Conservation (phyloP, 2,888 invertebrate genomes). For the Entomobrya multifasciata region DNA sequence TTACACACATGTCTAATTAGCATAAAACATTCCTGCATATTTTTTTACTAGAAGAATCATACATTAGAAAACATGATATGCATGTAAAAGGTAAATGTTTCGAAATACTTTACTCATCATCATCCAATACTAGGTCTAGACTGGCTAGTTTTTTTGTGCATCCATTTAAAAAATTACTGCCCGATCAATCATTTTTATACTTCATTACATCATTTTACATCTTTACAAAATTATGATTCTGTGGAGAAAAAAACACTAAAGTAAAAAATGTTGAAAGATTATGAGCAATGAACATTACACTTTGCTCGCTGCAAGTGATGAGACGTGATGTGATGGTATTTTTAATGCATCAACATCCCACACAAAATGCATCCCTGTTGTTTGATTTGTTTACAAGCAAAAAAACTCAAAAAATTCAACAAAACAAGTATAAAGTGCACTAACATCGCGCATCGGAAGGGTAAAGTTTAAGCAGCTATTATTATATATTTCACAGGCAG, state of each 20-base stretch:
- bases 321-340: background rate
- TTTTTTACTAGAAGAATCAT: background rate
- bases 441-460: constrained; percentile 27
- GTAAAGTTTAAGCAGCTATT: constrained; percentile 31
- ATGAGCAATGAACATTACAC: background rate
- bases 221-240: constrained; percentile 22
- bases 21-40: background rate
- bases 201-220: constrained; percentile 41
- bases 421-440: background rate
- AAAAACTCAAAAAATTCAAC: background rate
- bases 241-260: constrained; percentile 3
- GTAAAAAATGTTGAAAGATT: background rate
- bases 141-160: constrained; percentile 5
- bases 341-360: background rate
- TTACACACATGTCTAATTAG: background rate
- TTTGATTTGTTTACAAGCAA: background rate
- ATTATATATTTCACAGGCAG: constrained; percentile 14
- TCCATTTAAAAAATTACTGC: constrained; percentile 22
- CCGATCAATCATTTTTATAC: constrained; percentile 51
- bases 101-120: background rate
- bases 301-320: background rate
- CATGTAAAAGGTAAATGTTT: too few relatives aligned
- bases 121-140: background rate
- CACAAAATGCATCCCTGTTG: background rate
- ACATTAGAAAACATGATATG: background rate